Base-by-base conservation (phyloP, 2,888 invertebrate genomes). In the Mesoligia furuncula region DNA sequence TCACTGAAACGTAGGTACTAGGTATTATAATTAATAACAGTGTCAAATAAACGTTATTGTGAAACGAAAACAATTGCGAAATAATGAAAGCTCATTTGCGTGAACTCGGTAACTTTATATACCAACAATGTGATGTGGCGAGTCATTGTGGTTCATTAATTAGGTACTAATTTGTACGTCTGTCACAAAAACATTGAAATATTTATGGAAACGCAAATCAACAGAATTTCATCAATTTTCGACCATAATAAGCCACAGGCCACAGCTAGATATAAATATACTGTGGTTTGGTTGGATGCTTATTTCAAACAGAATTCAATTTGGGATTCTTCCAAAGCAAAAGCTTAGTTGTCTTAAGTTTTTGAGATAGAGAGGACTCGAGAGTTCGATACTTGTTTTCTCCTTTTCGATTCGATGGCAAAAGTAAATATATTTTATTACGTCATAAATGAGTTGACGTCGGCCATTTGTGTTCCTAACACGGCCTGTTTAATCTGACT, bases 71-170 rank as follows among this genome's bases (percentile, higher is more conserved):
- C 36, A 24, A 65, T 31, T 9, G 39, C n/a, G 4, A 27, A 39
- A 1, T 2, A 45, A 59, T 59, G 31, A 51, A 54, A 39, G 11
- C 20, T 31, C 20, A 62, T 69, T 77, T 42, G 24, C 8, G 20
- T 54, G 42, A 77, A 77, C 42, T 36, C 36, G 42, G 9, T 27
- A n/a, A 39, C 24, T 9, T 75, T 27, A 48, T 48, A 48, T 48
- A 48, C 48, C 48, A 20, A 42, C 11, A 36, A 61, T 61, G 31
- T n/a, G 36, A 54, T 54, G 61, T 36, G 77, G n/a, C 11, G 45
- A 36, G n/a, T 45, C n/a, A 72, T 59, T 36, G 36, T 15, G n/a
- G 45, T 45, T 31, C 27, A 17, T 5, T 48, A 45, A n/a, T 39
- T 77, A 62, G n/a, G n/a, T n/a, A n/a, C n/a, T n/a, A n/a, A n/a